A percentile compares a stretch with the other conserved stretches of the same genome.
phyloP scores from a whole-genome alignment of 2,888 invertebrate genomes.

The Tetanocera ferruginea region DNA sequence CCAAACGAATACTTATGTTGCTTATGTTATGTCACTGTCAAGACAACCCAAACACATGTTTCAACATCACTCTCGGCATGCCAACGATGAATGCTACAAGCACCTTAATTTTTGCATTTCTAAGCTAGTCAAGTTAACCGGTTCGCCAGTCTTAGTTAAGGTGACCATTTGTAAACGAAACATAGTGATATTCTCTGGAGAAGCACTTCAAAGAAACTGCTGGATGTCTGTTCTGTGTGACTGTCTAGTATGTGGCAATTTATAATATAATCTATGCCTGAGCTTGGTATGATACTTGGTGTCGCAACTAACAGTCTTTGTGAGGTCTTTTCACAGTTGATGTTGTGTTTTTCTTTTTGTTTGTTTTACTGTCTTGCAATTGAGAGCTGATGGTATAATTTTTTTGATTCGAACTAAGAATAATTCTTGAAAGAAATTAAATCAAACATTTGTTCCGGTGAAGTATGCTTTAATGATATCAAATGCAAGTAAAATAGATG shows the following conservation, averaged over 20 bases:
- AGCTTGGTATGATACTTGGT: neutral
- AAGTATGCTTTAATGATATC: too few species aligned
- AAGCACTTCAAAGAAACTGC: conserved; percentile 10
- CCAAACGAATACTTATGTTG: neutral
- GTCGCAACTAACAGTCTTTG: neutral
- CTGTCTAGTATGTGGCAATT: neutral
- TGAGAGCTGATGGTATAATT: neutral
- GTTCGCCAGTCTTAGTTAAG: neutral
- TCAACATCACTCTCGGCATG: conserved; percentile 26
- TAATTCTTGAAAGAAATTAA: too few species aligned
- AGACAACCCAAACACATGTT: conserved; percentile 18
- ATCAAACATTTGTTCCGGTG: too few species aligned
- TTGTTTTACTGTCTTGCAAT: too few species aligned
- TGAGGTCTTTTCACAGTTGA: neutral
- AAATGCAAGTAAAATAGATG: too few species aligned
- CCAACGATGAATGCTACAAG: neutral
- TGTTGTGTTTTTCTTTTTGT: too few species aligned
- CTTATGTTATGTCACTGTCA: conserved; percentile 31
- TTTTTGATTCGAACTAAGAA: too few species aligned
- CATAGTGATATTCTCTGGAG: neutral
- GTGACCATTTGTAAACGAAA: neutral
- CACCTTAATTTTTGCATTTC: neutral
- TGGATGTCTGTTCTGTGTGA: neutral
- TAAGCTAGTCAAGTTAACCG: neutral
- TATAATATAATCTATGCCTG: neutral